Evolutionary conservation across 2,888 invertebrate genomes (phyloP), one percentile per base, ranked within the genome.

Genomic region (Machimus rusticus): DNA sequence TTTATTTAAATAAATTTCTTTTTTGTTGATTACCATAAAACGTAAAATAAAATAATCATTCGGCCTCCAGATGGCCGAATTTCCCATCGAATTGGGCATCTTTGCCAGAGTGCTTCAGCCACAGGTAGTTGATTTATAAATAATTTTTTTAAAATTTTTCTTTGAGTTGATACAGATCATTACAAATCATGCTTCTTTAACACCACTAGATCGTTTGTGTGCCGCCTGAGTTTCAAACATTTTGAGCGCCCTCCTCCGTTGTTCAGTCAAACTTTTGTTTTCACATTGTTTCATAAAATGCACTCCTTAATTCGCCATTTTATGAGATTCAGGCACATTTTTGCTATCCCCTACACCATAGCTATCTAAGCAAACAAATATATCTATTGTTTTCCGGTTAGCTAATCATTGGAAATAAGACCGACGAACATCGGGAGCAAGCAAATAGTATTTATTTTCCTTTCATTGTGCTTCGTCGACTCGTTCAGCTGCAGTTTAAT

Each of bases 71-170:
- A 95, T 95, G 94, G 95, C 95, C 93, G 95, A 95, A 93, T 95
- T 95, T 93, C 95, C 95, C 93, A 94, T 95, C 93, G 95, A 95
- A 93, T 94, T 96, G 94, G 95, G 95, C 94, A 94, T 95, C 93
- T 95, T 95, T 94, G 94, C 96, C 94, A 95, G 95, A 94, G 94
- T 95, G 93, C 95, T 95, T 93, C 95, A 95, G 94, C 94, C 94
- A 88, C 93, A 93, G 93, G 93, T 93, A 93, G 91, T 90, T 87
- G 77, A 31, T 76, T 51, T 79, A 16, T 85, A 86, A 76, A 82
- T 46, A 84, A 37, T 23, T 90, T 90, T 90, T 89, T 88, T 87
- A 89, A 86, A 87, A 86, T 81, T 87, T 85, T 51, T 34, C 87
- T 86, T 87, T 79, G 34, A 86, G 82, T 86, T 66, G 28, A 74